Conservation (phyloP, 2,113 vertebrate genomes). For the Coturnix japonica region DNA sequence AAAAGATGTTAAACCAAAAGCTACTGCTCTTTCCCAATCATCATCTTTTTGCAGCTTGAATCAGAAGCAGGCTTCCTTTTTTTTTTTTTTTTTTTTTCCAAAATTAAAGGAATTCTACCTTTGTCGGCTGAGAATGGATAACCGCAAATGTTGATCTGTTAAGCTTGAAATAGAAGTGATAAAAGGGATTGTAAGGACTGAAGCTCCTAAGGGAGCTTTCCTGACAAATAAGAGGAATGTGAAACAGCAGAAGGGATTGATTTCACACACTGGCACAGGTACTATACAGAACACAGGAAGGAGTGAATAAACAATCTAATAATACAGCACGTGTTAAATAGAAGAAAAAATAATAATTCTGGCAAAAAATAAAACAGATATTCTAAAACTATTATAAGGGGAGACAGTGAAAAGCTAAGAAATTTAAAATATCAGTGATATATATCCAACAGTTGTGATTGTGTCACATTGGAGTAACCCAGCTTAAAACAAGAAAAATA, state of each 20-base stretch:
- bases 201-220: not conserved
- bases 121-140: not conserved
- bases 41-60: not conserved
- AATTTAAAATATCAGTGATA: rapidly evolving
- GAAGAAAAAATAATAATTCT: not conserved
- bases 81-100: not conserved
- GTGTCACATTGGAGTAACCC: not conserved
- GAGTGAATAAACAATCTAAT: not conserved
- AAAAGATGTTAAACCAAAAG: not conserved
- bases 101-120: not conserved
- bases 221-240: not conserved
- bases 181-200: not conserved
- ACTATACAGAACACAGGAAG: not conserved
- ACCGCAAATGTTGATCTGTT: not conserved
- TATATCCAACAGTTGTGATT: not conserved
- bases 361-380: not conserved
- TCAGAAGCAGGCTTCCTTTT: not conserved
- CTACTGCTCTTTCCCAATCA: not conserved
- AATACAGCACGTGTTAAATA: not conserved
- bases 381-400: not conserved
- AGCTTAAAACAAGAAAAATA: not conserved
- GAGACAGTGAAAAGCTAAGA: not conserved
- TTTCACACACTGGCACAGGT: not conserved
- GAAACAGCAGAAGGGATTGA: not conserved
- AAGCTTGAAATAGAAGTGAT: not conserved